Evolutionary conservation across 2,797 vertebrate genomes (phyloP).

Genomic region (Emydoidea blandingii): DNA sequence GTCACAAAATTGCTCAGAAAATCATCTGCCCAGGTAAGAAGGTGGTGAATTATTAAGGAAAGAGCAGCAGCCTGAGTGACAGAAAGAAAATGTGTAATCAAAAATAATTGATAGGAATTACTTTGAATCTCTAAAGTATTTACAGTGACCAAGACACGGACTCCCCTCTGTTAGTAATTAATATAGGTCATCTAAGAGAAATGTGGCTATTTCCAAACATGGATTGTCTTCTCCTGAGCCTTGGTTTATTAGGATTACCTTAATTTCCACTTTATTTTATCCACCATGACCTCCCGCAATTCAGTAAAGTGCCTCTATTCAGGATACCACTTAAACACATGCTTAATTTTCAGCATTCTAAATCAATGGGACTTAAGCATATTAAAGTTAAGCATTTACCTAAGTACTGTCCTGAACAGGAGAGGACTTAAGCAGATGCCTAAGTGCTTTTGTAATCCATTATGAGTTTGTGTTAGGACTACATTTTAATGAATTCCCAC

Average conservation of each 20-base stretch:
- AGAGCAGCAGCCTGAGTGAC: background rate
- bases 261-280: background rate
- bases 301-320: background rate
- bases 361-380: too few relatives aligned
- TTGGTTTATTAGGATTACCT: background rate
- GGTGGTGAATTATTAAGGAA: background rate
- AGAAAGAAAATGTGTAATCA: background rate
- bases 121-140: background rate
- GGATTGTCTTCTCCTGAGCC: background rate
- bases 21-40: background rate
- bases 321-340: background rate
- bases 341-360: background rate
- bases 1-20: background rate
- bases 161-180: background rate
- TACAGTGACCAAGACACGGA: background rate
- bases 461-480: too few relatives aligned
- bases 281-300: background rate
- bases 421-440: background rate
- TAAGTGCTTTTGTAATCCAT: too few relatives aligned
- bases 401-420: background rate
- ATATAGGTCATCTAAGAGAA: background rate
- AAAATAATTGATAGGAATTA: background rate
- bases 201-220: background rate
- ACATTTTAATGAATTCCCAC: too few relatives aligned
- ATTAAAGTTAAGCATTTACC: background rate